A percentile compares a stretch with the other conserved stretches of the same genome.
Conservation (phyloP, 35 echinoderm and acorn worm genomes). For the Patiria miniata region DNA sequence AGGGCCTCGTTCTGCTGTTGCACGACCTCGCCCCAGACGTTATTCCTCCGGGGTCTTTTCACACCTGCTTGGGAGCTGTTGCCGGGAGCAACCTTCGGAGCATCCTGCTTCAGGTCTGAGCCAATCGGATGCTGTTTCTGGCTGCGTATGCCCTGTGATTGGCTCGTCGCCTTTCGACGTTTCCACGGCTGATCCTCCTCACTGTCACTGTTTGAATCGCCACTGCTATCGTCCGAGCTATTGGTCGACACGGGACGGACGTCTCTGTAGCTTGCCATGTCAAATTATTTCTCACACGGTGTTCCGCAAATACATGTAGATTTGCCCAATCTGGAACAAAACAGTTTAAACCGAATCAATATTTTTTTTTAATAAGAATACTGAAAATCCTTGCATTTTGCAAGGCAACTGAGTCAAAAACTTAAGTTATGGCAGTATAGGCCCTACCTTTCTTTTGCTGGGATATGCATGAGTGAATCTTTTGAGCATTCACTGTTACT, state of each 20-base stretch:
- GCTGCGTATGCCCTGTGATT: background rate
- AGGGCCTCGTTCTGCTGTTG: slow-evolving; percentile 67
- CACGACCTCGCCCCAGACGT: slow-evolving; percentile 83
- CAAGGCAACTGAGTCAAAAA: no score
- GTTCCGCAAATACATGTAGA: no score
- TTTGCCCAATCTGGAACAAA: no score
- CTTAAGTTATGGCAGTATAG: no score
- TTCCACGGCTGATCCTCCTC: slow-evolving; percentile 58
- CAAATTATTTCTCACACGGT: no score
- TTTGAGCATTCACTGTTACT: no score
- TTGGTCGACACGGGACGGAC: slow-evolving; percentile 13
- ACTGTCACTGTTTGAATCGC: slow-evolving; percentile 50
- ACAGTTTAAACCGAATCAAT: no score
- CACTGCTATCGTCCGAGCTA: background rate
- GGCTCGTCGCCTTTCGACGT: slow-evolving; percentile 23
- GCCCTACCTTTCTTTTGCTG: no score
- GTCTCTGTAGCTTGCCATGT: slow-evolving; percentile 42
- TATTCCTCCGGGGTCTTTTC: slow-evolving; percentile 68
- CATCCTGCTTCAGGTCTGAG: background rate
- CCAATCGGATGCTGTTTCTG: background rate
- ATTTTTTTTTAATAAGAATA: no score
- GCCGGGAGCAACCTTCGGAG: background rate
- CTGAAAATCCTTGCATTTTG: no score
- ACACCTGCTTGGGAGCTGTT: background rate
- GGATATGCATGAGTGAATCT: no score